Percentiles rank a stretch among this genome's conserved stretches.
These are phyloP conservation scores for Drosophila bocqueti DNA, from an alignment of 1,140 invertebrate species.

Conservation along the genomic window DNA sequence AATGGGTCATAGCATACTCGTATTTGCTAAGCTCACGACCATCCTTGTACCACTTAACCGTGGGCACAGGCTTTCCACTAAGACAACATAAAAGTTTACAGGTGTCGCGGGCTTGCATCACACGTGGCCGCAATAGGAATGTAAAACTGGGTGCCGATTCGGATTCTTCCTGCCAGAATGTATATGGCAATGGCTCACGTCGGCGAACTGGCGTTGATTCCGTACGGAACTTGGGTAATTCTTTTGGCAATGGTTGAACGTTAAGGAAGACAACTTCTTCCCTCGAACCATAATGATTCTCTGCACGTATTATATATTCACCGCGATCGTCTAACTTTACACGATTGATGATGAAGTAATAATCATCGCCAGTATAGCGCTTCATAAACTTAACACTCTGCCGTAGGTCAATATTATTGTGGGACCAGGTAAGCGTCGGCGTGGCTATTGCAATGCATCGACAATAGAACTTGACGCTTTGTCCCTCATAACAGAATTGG, in stretches of 20 bases:
- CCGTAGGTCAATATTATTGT: constrained; percentile 96
- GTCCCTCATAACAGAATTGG: constrained; percentile 98
- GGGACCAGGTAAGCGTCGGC: constrained; percentile 97
- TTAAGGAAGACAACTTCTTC: constrained; percentile 99
- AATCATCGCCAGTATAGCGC: constrained; percentile 97
- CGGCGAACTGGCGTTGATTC: constrained; percentile 90
- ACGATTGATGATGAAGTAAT: constrained; percentile 98
- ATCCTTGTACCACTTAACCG: constrained; percentile 97
- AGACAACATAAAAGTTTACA: constrained; percentile 99
- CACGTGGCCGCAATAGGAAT: constrained; percentile 98
- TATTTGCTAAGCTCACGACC: constrained; percentile 95
- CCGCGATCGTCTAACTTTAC: constrained; percentile 97
- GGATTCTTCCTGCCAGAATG: constrained; percentile 94
- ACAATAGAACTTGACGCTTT: constrained; percentile 98
- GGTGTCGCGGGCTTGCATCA: constrained; percentile 97
- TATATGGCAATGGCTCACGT: constrained; percentile 90
- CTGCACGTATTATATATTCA: constrained; percentile 98
- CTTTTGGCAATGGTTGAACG: constrained; percentile 96
- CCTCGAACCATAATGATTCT: constrained; percentile 98
- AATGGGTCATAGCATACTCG: constrained; percentile 94
- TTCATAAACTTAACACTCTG: constrained; percentile 99
- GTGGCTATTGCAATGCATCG: constrained; percentile 97
- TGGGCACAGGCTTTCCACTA: constrained; percentile 96
- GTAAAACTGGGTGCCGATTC: constrained; percentile 97
- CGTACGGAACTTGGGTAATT: constrained; percentile 91